Base-by-base conservation (phyloP, 2,113 vertebrate genomes). In the Martes martes region DNA sequence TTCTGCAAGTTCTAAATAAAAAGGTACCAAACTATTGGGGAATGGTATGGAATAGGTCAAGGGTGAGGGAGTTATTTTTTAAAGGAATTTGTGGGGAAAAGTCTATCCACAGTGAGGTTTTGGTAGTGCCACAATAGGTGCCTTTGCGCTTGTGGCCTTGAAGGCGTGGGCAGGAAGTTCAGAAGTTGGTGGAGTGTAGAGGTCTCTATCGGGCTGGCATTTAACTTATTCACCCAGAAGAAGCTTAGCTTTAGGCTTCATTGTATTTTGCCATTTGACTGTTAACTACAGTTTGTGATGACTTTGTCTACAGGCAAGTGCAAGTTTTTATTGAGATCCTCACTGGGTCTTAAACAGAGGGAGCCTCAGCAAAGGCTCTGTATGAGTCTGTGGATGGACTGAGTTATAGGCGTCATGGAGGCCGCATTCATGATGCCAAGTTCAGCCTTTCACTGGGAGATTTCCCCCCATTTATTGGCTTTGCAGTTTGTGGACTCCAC, bases 121-220 rank as follows among this genome's bases (percentile, higher is more conserved):
- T 57, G 11, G 9, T 73, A 24, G 87, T 39, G 26, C n/a, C 42
- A 33, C 9, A 52, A 36, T 42, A 21, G 26, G 28, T 65, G 28
- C 8, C 11, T 95, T 67, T 91, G 69, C 55, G 19, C 8, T 39
- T 61, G 15, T 39, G 24, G 52, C 19, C 69, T 63, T 13, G 18
- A 89, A 33, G 8, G 13, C 4, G 13, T 50, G 42, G 76, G 24
- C 4, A 88, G 36, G 74, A 28, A 8, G 0, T n/a, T 90, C n/a
- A 55, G n/a, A n/a, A 8, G 13, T 33, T 39, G 33, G 24, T n/a
- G 31, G n/a, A 14, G 0, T 2, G 1, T 16, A 9, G 26, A 55
- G 11, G 23, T 42, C 71, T 26, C 8, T 31, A 73, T 19, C 9
- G 4, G 42, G 15, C 10, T 82, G 78, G 4, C 33, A 52, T 73